Percentiles rank a stretch among this genome's conserved stretches.
These are phyloP conservation scores for Drosophila planitibia DNA, from an alignment of 2,888 invertebrate genomes.

Conservation along the genomic window DNA sequence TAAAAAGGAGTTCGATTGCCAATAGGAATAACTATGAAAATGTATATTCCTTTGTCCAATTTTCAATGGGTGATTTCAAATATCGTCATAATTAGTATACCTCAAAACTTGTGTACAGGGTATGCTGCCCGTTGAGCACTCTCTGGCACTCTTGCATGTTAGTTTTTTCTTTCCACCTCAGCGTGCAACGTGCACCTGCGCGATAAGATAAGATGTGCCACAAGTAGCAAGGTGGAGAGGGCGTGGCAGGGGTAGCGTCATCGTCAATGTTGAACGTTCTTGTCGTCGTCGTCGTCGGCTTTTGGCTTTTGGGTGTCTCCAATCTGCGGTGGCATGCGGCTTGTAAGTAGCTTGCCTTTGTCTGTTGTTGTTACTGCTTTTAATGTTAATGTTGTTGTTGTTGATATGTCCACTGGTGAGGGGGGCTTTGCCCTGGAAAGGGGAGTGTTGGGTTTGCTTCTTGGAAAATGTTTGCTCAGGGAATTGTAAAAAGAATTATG, in stretches of 20 bases:
- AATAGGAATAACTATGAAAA: background rate
- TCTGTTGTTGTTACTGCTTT: slow-evolving; percentile 50
- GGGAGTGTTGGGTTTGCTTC: slow-evolving; percentile 34
- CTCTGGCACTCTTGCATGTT: background rate
- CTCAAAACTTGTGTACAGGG: background rate
- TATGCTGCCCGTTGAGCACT: background rate
- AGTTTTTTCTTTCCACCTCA: slow-evolving; percentile 21
- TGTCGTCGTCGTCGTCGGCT: slow-evolving; percentile 28
- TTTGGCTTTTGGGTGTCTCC: slow-evolving; percentile 57
- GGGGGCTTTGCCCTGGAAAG: background rate
- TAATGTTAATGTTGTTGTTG: slow-evolving; percentile 59
- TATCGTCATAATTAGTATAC: background rate
- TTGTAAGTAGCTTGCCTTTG: slow-evolving; percentile 76
- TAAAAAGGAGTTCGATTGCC: background rate
- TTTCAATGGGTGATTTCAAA: background rate
- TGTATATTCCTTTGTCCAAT: background rate
- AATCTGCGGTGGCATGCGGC: slow-evolving; percentile 71
- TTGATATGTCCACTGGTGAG: background rate
- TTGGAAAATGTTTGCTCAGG: slow-evolving; percentile 70
- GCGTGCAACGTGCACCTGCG: slow-evolving; percentile 73
- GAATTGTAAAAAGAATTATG: slow-evolving; percentile 70
- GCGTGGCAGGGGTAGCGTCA: slow-evolving; percentile 17
- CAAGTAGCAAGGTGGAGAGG: slow-evolving; percentile 6
- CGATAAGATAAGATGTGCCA: slow-evolving; percentile 74
- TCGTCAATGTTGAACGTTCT: slow-evolving; percentile 26